These are phyloP conservation scores for Chionis minor DNA, from an alignment of 2,113 vertebrate species.

Conservation along the genomic window DNA sequence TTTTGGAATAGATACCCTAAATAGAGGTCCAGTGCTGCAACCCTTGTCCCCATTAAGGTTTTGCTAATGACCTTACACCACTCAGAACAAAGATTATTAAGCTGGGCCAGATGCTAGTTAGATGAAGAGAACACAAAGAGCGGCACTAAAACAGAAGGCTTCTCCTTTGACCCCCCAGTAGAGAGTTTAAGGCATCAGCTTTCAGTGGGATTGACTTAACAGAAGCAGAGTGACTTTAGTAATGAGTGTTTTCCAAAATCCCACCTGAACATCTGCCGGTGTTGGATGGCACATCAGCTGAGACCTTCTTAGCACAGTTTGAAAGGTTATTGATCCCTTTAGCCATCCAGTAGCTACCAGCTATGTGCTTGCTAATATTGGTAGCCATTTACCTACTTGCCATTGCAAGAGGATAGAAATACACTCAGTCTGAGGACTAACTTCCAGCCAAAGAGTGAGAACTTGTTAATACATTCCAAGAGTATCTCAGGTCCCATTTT, in stretches of 20 bases:
- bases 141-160: background rate
- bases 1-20: conserved; percentile 25
- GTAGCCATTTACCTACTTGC: background rate
- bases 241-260: background rate
- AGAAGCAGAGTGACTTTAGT: background rate
- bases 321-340: background rate
- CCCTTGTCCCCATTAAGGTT: conserved; percentile 7
- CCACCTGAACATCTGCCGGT: background rate
- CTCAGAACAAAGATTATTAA: conserved; percentile 16
- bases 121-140: background rate
- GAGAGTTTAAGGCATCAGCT: conserved; percentile 26
- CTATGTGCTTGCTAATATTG: background rate
- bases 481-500: background rate
- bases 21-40: background rate
- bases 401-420: background rate
- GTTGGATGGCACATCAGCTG: background rate
- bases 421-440: background rate
- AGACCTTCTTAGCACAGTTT: background rate
- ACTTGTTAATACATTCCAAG: background rate
- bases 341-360: background rate
- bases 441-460: background rate
- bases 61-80: background rate
- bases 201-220: background rate
- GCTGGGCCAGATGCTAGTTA: background rate
- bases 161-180: background rate